Evolutionary conservation across 2,113 vertebrate genomes (phyloP).

Genomic region (Trematocara zebra): DNA sequence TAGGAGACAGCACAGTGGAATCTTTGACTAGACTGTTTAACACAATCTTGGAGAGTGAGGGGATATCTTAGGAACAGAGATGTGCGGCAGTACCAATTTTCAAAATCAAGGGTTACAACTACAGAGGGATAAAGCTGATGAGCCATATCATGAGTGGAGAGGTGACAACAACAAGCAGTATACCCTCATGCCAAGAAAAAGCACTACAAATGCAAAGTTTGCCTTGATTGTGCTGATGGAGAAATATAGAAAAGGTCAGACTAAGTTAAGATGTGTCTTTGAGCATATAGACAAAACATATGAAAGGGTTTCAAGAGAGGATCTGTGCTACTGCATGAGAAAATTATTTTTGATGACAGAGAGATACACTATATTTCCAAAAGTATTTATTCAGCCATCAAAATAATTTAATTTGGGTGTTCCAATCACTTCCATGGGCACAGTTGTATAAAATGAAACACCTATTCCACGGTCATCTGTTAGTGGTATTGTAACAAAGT

Average conservation of each 20-base stretch:
- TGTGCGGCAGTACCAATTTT: background rate
- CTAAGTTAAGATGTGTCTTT: background rate
- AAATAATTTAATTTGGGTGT: background rate
- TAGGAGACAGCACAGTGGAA: background rate
- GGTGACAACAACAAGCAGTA: background rate
- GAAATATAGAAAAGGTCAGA: background rate
- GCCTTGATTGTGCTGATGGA: background rate
- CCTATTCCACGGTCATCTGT: background rate
- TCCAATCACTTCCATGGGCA: background rate
- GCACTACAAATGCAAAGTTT: background rate
- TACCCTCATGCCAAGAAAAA: background rate
- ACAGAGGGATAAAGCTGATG: background rate
- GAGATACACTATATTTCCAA: background rate
- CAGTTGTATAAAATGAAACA: background rate
- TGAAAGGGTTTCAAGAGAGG: background rate
- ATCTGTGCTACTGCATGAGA: background rate
- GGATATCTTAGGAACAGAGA: background rate
- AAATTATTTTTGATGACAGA: background rate
- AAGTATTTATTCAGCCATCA: background rate
- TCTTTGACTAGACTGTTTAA: background rate
- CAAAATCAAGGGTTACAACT: background rate
- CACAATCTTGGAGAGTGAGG: background rate
- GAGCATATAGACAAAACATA: background rate
- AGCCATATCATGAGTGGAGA: background rate
- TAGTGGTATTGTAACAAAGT: background rate